phyloP scores from a whole-genome alignment of 2,797 vertebrate species.

The Diceros bicornis region DNA sequence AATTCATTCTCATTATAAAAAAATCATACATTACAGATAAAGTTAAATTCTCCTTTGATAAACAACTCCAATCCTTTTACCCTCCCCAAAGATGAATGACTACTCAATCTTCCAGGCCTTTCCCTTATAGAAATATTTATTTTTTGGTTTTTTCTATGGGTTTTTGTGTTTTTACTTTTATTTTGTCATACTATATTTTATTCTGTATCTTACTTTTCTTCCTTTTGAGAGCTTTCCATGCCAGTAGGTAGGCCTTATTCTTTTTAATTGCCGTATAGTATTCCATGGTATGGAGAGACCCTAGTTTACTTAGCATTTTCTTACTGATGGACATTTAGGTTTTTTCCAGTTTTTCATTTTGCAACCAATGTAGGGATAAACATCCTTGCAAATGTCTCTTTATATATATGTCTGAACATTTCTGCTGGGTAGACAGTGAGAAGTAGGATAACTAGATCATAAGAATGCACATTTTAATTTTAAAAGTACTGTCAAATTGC shows the following conservation, averaged over 20 bases:
- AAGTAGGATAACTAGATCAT: not conserved
- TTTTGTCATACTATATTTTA: not conserved
- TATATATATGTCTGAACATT: not conserved
- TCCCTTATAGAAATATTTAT: not conserved
- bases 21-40: not conserved
- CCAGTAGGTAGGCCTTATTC: not conserved
- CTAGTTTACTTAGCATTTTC: not conserved
- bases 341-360: conserved; percentile 11
- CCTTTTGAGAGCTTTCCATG: not conserved
- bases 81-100: not conserved
- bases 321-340: not conserved
- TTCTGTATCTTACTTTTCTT: conserved; percentile 1
- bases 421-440: not conserved
- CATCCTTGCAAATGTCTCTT: not conserved
- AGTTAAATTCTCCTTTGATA: conserved; percentile 2
- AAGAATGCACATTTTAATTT: not conserved
- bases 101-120: not conserved
- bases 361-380: not conserved
- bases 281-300: not conserved
- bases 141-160: not conserved
- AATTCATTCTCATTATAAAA: conserved; percentile 35
- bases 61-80: not conserved
- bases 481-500: not conserved
- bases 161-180: conserved; percentile 18
- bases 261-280: not conserved